These are phyloP conservation scores for Charanyca ferruginea DNA, from an alignment of 2,888 invertebrate genomes.

Conservation along the genomic window DNA sequence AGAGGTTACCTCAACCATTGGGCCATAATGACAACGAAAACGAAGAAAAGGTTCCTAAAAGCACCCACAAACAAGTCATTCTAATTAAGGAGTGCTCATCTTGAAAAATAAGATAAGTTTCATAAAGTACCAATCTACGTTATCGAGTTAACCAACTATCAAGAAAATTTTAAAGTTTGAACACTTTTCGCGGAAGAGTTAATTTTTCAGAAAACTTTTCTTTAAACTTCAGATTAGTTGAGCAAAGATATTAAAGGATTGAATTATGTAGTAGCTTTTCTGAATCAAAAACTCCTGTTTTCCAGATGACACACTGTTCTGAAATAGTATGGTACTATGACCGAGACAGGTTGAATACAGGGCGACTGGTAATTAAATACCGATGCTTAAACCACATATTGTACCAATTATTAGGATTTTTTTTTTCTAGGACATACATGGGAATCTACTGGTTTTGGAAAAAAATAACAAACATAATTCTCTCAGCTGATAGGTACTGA, in stretches of 20 bases:
- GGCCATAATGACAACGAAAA: too few relatives aligned
- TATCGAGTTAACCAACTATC: slow-evolving; percentile 38
- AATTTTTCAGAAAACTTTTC: slow-evolving; percentile 37
- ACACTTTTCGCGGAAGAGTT: slow-evolving; percentile 30
- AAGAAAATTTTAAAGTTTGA: slow-evolving; percentile 42
- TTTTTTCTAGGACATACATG: too few relatives aligned
- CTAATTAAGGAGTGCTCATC: slow-evolving; percentile 9
- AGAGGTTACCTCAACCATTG: too few relatives aligned
- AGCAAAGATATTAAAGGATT: slow-evolving; percentile 8
- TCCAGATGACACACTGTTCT: background rate
- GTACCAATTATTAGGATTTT: too few relatives aligned
- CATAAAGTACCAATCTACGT: slow-evolving; percentile 27
- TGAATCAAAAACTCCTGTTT: background rate
- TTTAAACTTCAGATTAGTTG: slow-evolving; percentile 11
- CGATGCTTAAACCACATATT: too few relatives aligned
- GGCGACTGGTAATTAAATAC: too few relatives aligned
- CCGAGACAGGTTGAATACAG: too few relatives aligned
- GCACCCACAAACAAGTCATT: background rate
- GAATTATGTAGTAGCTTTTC: background rate
- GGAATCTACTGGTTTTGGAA: too few relatives aligned
- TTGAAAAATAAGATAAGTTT: slow-evolving; percentile 26
- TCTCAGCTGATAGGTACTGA: too few relatives aligned
- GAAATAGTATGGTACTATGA: too few relatives aligned
- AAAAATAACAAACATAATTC: too few relatives aligned
- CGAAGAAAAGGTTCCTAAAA: background rate